These are phyloP conservation scores for Lithophane ornitopus DNA, from an alignment of 2,888 invertebrate species.

Conservation along the genomic window DNA sequence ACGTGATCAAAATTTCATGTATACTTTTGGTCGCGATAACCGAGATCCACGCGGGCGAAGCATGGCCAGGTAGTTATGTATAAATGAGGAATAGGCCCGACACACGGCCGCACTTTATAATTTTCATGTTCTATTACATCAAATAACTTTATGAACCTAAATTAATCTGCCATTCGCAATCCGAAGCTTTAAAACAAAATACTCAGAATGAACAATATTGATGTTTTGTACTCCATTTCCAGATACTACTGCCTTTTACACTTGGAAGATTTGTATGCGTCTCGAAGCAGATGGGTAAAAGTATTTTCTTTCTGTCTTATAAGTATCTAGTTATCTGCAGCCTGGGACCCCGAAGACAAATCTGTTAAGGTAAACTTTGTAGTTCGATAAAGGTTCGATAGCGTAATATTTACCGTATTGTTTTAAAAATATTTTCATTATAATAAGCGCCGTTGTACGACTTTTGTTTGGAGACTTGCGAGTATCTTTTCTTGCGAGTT, in stretches of 20 bases:
- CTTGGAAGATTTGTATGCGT: neutral
- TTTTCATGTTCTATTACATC: neutral
- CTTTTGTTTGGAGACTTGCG: neutral
- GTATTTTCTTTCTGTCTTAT: neutral
- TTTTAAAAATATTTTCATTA: neutral
- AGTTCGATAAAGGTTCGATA: neutral
- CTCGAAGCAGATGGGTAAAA: neutral
- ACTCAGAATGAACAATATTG: neutral
- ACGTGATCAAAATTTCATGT: too few relatives aligned
- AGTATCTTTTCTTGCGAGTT: neutral
- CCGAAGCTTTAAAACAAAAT: neutral
- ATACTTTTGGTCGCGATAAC: too few relatives aligned
- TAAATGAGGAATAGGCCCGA: neutral
- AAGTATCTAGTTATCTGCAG: neutral
- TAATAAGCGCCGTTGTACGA: neutral
- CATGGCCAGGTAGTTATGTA: too few relatives aligned
- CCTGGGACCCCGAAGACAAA: neutral
- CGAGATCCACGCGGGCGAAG: too few relatives aligned
- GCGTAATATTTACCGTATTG: neutral
- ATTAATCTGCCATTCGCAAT: too few relatives aligned
- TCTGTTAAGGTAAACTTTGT: neutral
- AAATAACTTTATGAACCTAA: neutral
- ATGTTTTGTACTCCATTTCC: too few relatives aligned
- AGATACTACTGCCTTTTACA: neutral
- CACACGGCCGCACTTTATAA: neutral